phyloP scores from a whole-genome alignment of 1,140 invertebrate species.

The Uloborus diversus region DNA sequence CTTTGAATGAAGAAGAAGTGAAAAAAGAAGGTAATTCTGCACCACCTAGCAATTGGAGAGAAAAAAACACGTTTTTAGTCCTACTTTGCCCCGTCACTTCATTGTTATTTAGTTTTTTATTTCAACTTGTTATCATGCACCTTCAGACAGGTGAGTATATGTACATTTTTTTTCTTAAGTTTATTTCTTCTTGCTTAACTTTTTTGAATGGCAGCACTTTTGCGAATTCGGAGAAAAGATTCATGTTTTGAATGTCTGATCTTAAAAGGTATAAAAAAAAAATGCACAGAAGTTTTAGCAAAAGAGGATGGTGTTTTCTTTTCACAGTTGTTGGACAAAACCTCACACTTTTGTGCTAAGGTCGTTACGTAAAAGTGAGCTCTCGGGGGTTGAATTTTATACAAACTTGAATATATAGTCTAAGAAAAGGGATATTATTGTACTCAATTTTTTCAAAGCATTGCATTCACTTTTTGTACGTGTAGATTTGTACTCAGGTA shows the following conservation, averaged over 20 bases:
- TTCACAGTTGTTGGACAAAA: neutral
- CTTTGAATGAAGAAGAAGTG: constrained; percentile 6
- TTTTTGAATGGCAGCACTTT: constrained; percentile 49
- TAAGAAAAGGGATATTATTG: too few species aligned
- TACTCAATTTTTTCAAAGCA: too few species aligned
- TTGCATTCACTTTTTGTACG: too few species aligned
- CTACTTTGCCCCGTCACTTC: neutral
- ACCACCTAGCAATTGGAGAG: neutral
- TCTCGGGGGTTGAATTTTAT: neutral
- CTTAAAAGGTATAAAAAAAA: neutral
- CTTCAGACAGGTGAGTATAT: constrained; percentile 53
- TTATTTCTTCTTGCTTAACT: constrained; percentile 23
- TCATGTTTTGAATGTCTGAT: constrained; percentile 52
- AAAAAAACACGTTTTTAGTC: constrained; percentile 5
- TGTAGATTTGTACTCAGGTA: too few species aligned
- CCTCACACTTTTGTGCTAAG: neutral
- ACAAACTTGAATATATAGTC: too few species aligned
- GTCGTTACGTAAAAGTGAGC: constrained; percentile 13
- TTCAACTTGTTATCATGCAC: constrained; percentile 49
- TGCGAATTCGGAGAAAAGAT: constrained; percentile 44
- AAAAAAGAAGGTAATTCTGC: constrained; percentile 28
- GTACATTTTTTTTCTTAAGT: constrained; percentile 15
- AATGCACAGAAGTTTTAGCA: neutral
- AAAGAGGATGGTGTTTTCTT: constrained; percentile 9
- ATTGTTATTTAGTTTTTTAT: constrained; percentile 23